Evolutionary conservation across 2,797 vertebrate species (phyloP).

Genomic region (Phaenicophaeus curvirostris): DNA sequence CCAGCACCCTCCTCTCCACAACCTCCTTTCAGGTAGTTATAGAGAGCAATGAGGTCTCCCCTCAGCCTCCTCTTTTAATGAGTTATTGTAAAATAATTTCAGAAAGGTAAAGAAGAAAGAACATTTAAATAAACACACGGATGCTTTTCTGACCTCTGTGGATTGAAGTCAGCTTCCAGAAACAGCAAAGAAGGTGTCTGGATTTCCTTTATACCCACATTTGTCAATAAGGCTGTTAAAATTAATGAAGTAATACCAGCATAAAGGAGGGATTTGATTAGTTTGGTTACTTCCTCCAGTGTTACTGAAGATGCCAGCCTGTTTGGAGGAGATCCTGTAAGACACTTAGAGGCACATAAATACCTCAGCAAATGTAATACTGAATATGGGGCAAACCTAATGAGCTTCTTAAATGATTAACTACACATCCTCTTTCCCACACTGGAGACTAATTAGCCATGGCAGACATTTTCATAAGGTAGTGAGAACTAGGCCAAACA

Average conservation of each 20-base stretch:
- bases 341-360: background rate
- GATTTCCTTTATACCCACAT: background rate
- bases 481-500: background rate
- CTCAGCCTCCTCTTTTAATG: too few relatives aligned
- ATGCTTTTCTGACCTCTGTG: background rate
- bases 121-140: background rate
- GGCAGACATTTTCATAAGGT: background rate
- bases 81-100: background rate
- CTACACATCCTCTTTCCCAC: background rate
- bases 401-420: conserved; percentile 31
- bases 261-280: background rate
- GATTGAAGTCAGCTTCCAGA: background rate
- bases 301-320: background rate
- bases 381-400: background rate
- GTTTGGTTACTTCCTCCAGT: background rate
- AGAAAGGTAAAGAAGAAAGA: background rate
- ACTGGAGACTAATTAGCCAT: background rate
- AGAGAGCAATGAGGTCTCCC: too few relatives aligned
- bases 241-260: background rate
- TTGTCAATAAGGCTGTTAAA: background rate
- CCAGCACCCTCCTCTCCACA: too few relatives aligned
- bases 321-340: background rate
- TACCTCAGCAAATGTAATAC: background rate
- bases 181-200: background rate
- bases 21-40: too few relatives aligned